Conservation (phyloP, 2,888 invertebrate genomes). For the Nesidiocoris tenuis region DNA sequence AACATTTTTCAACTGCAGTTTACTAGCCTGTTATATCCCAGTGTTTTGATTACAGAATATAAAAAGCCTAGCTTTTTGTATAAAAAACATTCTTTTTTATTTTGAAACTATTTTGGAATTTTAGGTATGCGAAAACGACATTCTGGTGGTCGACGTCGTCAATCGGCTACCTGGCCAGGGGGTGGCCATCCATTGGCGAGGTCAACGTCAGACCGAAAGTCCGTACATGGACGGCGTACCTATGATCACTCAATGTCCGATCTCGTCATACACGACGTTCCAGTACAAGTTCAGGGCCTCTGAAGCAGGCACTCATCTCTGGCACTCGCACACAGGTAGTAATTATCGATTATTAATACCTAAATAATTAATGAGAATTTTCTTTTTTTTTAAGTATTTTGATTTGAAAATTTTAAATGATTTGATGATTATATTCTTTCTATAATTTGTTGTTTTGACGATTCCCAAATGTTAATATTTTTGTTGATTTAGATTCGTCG, state of each 20-base stretch:
- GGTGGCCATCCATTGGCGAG: conserved; percentile 60
- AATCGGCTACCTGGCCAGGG: conserved; percentile 57
- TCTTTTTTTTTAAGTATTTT: too few species aligned
- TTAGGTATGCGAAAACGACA: conserved; percentile 66
- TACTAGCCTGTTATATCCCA: too few species aligned
- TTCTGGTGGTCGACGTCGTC: conserved; percentile 57
- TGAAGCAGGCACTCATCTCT: conserved; percentile 55
- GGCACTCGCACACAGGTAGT: conserved; percentile 55
- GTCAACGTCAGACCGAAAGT: conserved; percentile 55
- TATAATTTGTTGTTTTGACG: too few species aligned
- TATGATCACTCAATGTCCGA: conserved; percentile 56
- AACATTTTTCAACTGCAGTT: too few species aligned
- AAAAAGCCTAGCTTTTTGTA: too few species aligned
- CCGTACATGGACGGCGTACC: conserved; percentile 57
- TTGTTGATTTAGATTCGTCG: too few species aligned
- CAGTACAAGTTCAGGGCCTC: conserved; percentile 56
- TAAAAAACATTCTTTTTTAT: not conserved
- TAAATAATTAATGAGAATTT: too few species aligned
- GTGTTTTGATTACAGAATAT: too few species aligned
- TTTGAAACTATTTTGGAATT: conserved; percentile 1
- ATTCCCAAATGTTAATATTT: too few species aligned
- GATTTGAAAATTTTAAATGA: too few species aligned
- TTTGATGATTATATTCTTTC: too few species aligned
- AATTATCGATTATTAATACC: too few species aligned
- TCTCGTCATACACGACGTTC: conserved; percentile 55